These are phyloP conservation scores for Tiphia femorata DNA, from an alignment of 2,888 invertebrate genomes.

Conservation along the genomic window DNA sequence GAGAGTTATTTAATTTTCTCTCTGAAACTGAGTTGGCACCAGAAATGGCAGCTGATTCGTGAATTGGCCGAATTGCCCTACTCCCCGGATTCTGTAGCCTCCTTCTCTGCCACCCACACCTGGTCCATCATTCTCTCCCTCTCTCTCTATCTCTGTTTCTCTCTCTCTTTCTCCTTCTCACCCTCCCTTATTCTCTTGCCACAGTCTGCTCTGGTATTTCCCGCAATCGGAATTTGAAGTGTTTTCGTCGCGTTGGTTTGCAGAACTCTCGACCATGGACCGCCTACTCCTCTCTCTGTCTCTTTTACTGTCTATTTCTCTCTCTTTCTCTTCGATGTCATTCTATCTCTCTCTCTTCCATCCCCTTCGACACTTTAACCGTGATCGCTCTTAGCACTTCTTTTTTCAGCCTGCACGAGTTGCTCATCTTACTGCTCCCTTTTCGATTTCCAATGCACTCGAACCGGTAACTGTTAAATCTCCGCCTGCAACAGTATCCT, in stretches of 20 bases:
- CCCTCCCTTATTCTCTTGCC: no score
- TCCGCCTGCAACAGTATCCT: no score
- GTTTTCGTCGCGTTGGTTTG: conserved; percentile 33
- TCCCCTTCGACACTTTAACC: background rate
- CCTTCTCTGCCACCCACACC: background rate
- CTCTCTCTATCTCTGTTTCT: background rate
- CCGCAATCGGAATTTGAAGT: conserved; percentile 44
- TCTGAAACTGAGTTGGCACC: conserved; percentile 54
- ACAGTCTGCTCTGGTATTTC: conserved; percentile 20
- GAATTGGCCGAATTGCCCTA: conserved; percentile 43
- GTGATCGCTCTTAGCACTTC: no score
- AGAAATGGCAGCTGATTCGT: conserved; percentile 47
- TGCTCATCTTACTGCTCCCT: no score
- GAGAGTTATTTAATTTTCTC: conserved; percentile 60
- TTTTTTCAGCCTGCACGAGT: no score
- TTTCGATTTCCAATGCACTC: no score
- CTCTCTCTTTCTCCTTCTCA: background rate
- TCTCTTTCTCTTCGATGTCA: background rate
- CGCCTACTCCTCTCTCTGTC: background rate
- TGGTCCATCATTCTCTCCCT: conserved; percentile 20
- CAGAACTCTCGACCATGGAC: conserved; percentile 27
- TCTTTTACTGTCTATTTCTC: background rate
- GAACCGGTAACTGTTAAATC: no score
- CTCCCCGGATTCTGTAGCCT: conserved; percentile 4
- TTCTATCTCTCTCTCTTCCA: background rate